These are phyloP conservation scores for Halichoerus grypus DNA, from an alignment of 2,113 vertebrate genomes.

Conservation along the genomic window DNA sequence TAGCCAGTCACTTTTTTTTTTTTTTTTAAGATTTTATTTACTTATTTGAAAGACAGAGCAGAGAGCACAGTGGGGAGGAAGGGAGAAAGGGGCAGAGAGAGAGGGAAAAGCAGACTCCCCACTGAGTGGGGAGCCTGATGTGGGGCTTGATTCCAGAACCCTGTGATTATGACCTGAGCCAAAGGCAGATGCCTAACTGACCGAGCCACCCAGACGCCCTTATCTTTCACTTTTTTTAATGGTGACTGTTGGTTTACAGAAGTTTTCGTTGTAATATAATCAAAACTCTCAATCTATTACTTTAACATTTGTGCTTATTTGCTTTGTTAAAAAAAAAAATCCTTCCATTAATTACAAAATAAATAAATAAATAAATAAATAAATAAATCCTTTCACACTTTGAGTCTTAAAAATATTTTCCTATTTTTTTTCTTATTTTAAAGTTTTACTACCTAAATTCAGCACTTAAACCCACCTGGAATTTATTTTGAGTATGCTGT, in stretches of 20 bases:
- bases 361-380: background rate
- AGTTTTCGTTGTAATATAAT: background rate
- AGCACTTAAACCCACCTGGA: background rate
- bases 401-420: slow-evolving; percentile 36
- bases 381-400: background rate
- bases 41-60: background rate
- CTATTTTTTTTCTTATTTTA: background rate
- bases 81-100: background rate
- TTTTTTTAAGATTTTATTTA: background rate
- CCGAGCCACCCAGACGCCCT: background rate
- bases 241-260: background rate
- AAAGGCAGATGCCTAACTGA: background rate
- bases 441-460: background rate
- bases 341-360: background rate
- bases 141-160: background rate
- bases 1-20: too few relatives aligned
- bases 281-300: background rate
- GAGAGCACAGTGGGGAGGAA: background rate
- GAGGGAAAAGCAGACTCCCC: background rate
- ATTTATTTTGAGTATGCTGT: slow-evolving; percentile 30
- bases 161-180: background rate
- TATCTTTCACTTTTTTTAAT: background rate
- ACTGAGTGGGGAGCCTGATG: background rate
- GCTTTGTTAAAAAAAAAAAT: background rate
- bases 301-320: background rate